Evolutionary conservation across 2,113 vertebrate genomes (phyloP), one percentile per base, ranked within the genome.

Genomic region (Microtus ochrogaster): DNA sequence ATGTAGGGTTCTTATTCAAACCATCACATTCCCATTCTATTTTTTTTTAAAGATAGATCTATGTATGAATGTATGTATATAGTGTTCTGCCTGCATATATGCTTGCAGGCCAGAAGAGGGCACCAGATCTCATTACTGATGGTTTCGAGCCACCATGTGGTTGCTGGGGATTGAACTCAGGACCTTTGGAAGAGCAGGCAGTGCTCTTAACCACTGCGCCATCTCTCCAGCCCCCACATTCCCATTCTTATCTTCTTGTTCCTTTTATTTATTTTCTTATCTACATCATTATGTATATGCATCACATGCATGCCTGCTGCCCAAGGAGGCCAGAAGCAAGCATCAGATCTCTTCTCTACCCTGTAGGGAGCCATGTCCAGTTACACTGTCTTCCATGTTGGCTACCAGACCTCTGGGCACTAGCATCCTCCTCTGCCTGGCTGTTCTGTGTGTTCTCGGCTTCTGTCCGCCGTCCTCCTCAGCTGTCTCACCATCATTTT

Each of bases 371-470:
- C 33, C 19, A 0, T 16, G 44, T 55, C 61, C 3, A 19, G 17
- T 89, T 22, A 3, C 24, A 0, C 63, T 41, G 22, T 49, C 21
- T 68, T 1, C 19, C 33, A 22, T 1, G 2, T 63, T 22, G 73
- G 81, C 61, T 17, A 0, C 14, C 63, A 17, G 30, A n/a, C 26
- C 61, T 88, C 74, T 49, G 5, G 58, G 36, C 36, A 13, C 11
- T 1, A 5, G 72, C 36, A 2, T 61, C 63, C 2, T 12, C 3
- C 5, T 49, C 30, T 13, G 21, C 13, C 12, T 39, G 52, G 11
- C 2, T 1, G 6, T 14, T 16, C 5, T 16, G 3, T 11, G 26
- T 65, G 30, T 41, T 73, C 7, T 1, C 0, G 61, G 36, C 33
- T 41, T 0, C 7, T 63, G 22, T 88, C 44, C 26, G 0, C 90